Base-by-base conservation (phyloP, 2,113 vertebrate species). In the Agapornis roseicollis region DNA sequence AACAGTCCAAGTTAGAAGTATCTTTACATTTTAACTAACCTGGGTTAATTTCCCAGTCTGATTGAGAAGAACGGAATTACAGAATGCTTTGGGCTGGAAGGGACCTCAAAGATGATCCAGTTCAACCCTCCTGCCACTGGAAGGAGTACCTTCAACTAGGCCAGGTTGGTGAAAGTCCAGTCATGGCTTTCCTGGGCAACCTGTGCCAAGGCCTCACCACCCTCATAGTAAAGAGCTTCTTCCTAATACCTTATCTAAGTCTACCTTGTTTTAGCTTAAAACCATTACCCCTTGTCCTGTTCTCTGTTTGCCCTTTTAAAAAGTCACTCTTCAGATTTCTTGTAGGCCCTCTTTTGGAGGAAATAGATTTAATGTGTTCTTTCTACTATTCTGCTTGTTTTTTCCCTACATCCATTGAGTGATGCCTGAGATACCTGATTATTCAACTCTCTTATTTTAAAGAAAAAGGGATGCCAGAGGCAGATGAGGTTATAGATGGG, bases 321-420 rank as follows among this genome's bases (percentile, higher is more conserved):
- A 58, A n/a, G 56, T n/a, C 33, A 20, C 33, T 58, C 33, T n/a
- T n/a, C 56, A 35, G 22, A n/a, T 58, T 58, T 24, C 20, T n/a
- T 15, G 56, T n/a, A 58, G 22, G 33, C 22, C 56, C 13, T n/a
- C 20, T 35, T n/a, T 24, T 58, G 56, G 33, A 85, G 33, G 24
- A 72, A 85, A 27, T 81, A 0, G 0, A 18, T 69, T 87, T 65
- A 63, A 80, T 12, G 4, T 4, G 0, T 9, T 50, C 28, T 89
- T 88, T 17, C 39, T 41, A 41, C 10, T n/a, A 1, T 56, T 37
- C 46, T 52, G 24, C 20, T 19, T 8, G 0, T 35, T 78, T 79
- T 35, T 46, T 2, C 31, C 8, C 23, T 39, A 5, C 3, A 16
- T 50, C 27, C 39, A 17, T 17, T 19, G 17, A 49, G 20, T 33